Percentiles rank a stretch among this genome's conserved stretches.
Evolutionary conservation across 2,113 vertebrate species (phyloP).

Genomic region (Psittacula cyanocephala): DNA sequence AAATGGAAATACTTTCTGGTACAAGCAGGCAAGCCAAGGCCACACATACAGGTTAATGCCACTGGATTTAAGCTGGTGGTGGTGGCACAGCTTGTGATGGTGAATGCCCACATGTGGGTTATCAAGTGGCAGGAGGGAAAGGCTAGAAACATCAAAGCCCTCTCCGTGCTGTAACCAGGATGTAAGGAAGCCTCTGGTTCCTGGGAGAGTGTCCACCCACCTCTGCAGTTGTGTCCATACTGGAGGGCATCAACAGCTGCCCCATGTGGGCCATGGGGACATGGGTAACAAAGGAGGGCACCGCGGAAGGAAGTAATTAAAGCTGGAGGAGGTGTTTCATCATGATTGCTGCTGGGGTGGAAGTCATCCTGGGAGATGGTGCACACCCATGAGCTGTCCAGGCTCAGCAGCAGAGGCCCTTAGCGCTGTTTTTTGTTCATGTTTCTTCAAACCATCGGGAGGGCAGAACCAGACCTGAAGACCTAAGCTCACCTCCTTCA

Average conservation of each 20-base stretch:
- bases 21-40: not conserved
- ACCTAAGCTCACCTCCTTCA: not conserved
- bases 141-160: not conserved
- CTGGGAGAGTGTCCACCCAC: fast-evolving
- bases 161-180: not conserved
- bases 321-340: not conserved
- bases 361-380: not conserved
- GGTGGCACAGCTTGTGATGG: fast-evolving
- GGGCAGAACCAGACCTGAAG: not conserved
- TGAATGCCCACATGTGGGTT: not conserved
- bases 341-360: not conserved
- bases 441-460: not conserved
- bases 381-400: not conserved
- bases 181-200: fast-evolving
- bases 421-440: not conserved
- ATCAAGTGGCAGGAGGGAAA: not conserved
- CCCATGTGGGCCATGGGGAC: not conserved
- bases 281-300: not conserved
- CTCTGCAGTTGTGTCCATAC: fast-evolving
- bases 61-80: fast-evolving
- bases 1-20: not conserved
- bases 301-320: not conserved
- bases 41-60: fast-evolving
- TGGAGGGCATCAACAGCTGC: fast-evolving
- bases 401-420: fast-evolving